These are phyloP conservation scores for Neria commutata DNA, from an alignment of 2,888 invertebrate genomes.

Conservation along the genomic window DNA sequence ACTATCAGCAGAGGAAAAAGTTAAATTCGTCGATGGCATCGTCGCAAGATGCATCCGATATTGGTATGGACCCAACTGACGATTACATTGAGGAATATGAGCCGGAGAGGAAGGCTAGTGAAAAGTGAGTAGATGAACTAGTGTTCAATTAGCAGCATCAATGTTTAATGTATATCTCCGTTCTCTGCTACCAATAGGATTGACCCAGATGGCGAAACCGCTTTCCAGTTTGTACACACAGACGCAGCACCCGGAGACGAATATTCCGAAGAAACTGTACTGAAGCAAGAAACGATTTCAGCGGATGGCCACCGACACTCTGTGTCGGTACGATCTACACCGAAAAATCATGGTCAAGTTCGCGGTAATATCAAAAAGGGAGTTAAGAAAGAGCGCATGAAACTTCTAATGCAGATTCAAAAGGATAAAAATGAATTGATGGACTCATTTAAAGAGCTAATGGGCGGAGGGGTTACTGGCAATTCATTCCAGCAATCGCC, in stretches of 20 bases:
- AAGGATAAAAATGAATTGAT: slow-evolving; percentile 55
- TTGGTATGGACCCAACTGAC: slow-evolving; percentile 30
- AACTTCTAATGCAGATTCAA: slow-evolving; percentile 49
- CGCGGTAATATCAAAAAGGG: background rate
- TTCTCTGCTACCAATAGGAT: slow-evolving; percentile 14
- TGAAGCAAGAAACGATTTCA: slow-evolving; percentile 32
- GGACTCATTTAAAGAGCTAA: slow-evolving; percentile 57
- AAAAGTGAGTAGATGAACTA: background rate
- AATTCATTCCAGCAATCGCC: slow-evolving; percentile 21
- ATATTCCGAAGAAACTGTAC: slow-evolving; percentile 29
- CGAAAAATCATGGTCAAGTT: background rate
- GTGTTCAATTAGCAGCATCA: background rate
- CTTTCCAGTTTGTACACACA: slow-evolving; percentile 34
- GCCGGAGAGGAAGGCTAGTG: background rate
- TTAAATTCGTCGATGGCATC: slow-evolving; percentile 29
- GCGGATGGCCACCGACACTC: slow-evolving; percentile 22
- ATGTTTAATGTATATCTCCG: background rate
- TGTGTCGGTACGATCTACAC: background rate
- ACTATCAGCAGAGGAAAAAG: slow-evolving; percentile 47
- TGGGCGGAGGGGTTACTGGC: too few species aligned
- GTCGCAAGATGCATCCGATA: slow-evolving; percentile 29
- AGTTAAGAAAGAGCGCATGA: slow-evolving; percentile 44
- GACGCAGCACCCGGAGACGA: slow-evolving; percentile 33
- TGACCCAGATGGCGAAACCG: slow-evolving; percentile 21
- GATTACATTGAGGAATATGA: slow-evolving; percentile 34